Evolutionary conservation across 2,113 vertebrate species (phyloP).

Genomic region (Alethe castanea): DNA sequence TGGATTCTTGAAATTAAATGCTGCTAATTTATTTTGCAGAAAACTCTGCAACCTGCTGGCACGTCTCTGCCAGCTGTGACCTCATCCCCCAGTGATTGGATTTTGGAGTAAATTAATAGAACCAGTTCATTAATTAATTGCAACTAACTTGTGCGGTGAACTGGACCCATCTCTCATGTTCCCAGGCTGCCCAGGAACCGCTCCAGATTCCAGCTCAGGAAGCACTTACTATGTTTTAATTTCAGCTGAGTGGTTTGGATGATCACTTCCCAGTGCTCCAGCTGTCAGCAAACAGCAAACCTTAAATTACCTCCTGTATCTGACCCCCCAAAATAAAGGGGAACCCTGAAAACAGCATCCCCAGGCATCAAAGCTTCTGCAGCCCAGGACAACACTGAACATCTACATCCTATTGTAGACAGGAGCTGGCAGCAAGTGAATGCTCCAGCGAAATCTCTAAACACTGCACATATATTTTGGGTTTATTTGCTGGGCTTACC

Average conservation of each 20-base stretch:
- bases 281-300: not conserved
- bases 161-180: not conserved
- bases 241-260: not conserved
- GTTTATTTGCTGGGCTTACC: not conserved
- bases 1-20: conserved; percentile 7
- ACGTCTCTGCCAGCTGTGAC: conserved; percentile 38
- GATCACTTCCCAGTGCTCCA: not conserved
- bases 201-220: not conserved
- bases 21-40: conserved; percentile 10
- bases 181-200: not conserved
- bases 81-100: conserved; percentile 5
- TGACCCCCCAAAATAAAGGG: not conserved
- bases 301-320: not conserved
- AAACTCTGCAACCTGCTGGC: conserved; percentile 4
- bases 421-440: not conserved
- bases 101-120: conserved; percentile 52
- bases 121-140: conserved; percentile 38
- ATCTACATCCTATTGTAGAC: not conserved
- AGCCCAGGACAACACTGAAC: not conserved
- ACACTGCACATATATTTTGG: conserved; percentile 5
- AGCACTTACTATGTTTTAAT: not conserved
- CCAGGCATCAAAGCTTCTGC: fast-evolving
- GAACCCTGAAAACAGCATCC: not conserved
- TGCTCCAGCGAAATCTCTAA: not conserved
- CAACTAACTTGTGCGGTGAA: not conserved